Evolutionary conservation across 2,113 vertebrate species (phyloP).

Genomic region (Grus americana): DNA sequence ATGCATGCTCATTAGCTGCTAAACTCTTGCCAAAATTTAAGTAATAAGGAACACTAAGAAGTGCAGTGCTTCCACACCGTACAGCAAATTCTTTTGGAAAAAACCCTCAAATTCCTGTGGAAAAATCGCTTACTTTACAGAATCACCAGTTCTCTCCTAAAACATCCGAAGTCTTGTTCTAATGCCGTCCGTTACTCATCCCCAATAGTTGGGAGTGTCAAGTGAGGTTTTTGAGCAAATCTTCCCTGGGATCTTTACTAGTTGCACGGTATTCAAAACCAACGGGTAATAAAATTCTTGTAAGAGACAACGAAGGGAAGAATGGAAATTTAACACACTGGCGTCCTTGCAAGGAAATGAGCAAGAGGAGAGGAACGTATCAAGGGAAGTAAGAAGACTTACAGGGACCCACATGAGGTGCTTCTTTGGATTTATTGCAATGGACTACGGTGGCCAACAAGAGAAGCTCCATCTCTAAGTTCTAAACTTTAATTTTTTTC

Average conservation of each 20-base stretch:
- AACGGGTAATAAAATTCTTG: neutral
- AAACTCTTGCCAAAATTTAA: slow-evolving; percentile 15
- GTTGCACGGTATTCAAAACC: neutral
- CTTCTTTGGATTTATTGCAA: neutral
- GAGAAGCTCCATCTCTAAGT: neutral
- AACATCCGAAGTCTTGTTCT: neutral
- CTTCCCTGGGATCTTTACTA: neutral
- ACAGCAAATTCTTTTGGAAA: neutral
- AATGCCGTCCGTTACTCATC: neutral
- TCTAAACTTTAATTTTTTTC: neutral
- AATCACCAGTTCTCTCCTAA: neutral
- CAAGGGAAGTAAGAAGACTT: neutral
- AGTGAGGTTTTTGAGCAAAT: neutral
- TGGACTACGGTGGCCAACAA: neutral
- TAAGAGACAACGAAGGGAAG: neutral
- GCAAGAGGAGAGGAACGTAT: neutral
- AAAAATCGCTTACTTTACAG: neutral
- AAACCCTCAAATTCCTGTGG: neutral
- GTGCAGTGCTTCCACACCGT: neutral
- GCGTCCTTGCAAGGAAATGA: neutral
- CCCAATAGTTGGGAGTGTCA: neutral
- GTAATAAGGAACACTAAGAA: neutral
- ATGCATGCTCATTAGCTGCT: slow-evolving; percentile 34
- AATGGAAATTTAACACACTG: neutral
- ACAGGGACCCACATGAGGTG: neutral